Evolutionary conservation across 1,140 invertebrate species (phyloP).

Genomic region (Cydia amplana): DNA sequence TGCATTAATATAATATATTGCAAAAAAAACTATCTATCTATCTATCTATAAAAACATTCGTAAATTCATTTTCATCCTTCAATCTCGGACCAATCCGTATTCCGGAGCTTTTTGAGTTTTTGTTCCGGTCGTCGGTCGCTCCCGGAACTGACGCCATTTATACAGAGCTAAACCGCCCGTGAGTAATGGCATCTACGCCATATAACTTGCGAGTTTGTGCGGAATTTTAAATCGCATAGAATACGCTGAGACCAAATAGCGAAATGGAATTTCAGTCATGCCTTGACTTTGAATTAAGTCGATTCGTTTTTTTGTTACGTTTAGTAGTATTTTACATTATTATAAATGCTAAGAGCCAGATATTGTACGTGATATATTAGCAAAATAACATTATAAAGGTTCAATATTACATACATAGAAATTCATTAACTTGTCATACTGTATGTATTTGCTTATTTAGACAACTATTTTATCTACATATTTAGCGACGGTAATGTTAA

Average conservation of each 20-base stretch:
- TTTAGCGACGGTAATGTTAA: background rate
- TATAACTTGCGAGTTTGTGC: constrained; percentile 36
- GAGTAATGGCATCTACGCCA: constrained; percentile 44
- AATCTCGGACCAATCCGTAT: constrained; percentile 35
- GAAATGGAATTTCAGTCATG: constrained; percentile 23
- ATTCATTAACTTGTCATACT: too few species aligned
- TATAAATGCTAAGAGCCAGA: background rate
- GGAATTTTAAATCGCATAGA: constrained; percentile 38
- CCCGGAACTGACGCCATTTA: constrained; percentile 48
- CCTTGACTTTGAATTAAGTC: background rate
- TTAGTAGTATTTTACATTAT: background rate
- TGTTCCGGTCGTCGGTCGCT: constrained; percentile 45
- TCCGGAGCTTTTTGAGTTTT: constrained; percentile 40
- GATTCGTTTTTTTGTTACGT: background rate
- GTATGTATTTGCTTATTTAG: too few species aligned
- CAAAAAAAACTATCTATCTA: too few species aligned
- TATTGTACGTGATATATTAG: background rate
- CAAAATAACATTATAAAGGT: background rate
- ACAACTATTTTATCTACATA: too few species aligned
- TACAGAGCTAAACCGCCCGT: constrained; percentile 46
- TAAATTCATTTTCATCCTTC: constrained; percentile 19
- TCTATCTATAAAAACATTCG: constrained; percentile 4
- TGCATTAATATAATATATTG: background rate
- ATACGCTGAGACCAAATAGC: constrained; percentile 27
- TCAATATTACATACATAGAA: background rate